Percentiles rank a stretch among this genome's conserved stretches.
These are phyloP conservation scores for Crocidura indochinensis DNA, from an alignment of 2,797 vertebrate genomes.

Conservation along the genomic window DNA sequence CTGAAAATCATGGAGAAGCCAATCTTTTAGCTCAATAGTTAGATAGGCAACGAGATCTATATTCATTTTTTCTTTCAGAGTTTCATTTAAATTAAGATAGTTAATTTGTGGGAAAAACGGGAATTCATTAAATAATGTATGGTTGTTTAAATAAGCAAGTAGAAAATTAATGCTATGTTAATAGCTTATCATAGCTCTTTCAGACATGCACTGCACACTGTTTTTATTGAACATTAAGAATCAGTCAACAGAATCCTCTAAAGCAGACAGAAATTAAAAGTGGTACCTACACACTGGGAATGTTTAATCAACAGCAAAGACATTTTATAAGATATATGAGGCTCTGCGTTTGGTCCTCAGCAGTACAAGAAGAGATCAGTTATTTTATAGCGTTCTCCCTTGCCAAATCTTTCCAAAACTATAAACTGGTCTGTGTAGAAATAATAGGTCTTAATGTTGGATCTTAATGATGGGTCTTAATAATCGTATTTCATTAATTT, in stretches of 20 bases:
- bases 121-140: constrained; percentile 40
- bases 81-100: constrained; percentile 39
- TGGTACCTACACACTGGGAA: neutral
- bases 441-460: neutral
- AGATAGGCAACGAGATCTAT: constrained; percentile 15
- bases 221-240: constrained; percentile 19
- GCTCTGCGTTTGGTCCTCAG: no score
- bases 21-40: constrained; percentile 26
- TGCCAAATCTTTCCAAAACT: constrained; percentile 34
- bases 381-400: neutral
- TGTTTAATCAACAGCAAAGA: constrained; percentile 25
- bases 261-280: neutral
- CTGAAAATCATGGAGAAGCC: neutral
- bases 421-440: neutral
- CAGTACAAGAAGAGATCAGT: no score
- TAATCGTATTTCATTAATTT: constrained; percentile 6
- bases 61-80: constrained; percentile 4
- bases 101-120: constrained; percentile 13
- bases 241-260: neutral
- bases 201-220: neutral
- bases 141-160: constrained; percentile 25
- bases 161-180: neutral
- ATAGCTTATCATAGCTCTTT: neutral
- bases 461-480: constrained; percentile 8
- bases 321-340: no score